These are phyloP conservation scores for Anas platyrhynchos DNA, from an alignment of 2,113 vertebrate genomes.

Conservation along the genomic window DNA sequence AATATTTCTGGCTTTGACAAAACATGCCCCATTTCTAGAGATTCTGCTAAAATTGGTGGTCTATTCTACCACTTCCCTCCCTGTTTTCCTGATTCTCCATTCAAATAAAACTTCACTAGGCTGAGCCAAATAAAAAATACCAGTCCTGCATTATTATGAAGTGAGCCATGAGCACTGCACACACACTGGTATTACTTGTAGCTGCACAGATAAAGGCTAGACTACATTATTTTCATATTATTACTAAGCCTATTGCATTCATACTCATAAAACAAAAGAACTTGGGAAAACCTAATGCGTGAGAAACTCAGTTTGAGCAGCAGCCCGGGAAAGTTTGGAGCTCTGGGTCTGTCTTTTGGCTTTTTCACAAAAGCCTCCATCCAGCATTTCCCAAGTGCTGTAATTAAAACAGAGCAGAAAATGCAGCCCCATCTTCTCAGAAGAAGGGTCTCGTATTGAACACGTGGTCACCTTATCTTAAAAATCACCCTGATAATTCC, in stretches of 20 bases:
- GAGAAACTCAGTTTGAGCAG: neutral
- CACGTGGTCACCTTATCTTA: neutral
- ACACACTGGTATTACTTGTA: neutral
- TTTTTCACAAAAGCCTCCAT: neutral
- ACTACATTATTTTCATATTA: neutral
- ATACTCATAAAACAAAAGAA: neutral
- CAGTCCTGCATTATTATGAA: neutral
- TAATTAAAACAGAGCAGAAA: neutral
- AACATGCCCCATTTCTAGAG: fast-evolving
- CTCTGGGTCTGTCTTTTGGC: neutral
- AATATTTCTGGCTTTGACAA: neutral
- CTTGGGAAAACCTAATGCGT: neutral
- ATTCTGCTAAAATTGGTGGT: fast-evolving
- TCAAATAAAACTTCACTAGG: neutral
- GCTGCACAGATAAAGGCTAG: neutral
- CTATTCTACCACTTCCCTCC: neutral
- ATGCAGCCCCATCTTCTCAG: neutral
- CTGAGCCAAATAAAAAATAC: neutral
- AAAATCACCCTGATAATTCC: neutral
- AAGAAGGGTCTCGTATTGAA: neutral
- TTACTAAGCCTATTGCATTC: neutral
- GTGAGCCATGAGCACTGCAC: neutral
- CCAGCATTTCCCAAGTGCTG: neutral
- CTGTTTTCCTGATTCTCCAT: neutral
- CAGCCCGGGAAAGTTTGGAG: neutral